Conservation (phyloP, 1,140 invertebrate species). For the Drosophila ercepeae region DNA sequence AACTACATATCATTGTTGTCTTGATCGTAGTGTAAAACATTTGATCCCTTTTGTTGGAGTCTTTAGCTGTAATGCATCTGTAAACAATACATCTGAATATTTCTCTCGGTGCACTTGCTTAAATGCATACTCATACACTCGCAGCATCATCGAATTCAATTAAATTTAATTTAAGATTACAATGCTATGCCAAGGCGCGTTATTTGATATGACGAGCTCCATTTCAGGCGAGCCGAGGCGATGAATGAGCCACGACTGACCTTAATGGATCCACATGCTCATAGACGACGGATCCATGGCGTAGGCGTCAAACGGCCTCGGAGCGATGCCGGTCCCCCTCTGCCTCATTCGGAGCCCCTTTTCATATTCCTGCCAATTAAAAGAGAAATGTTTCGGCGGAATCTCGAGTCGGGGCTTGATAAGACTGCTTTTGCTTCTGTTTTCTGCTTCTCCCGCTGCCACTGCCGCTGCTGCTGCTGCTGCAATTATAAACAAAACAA, state of each 20-base stretch:
- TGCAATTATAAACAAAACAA: conserved; percentile 64
- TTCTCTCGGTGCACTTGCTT: neutral
- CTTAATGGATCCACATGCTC: conserved; percentile 68
- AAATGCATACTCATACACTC: conserved; percentile 19
- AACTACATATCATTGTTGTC: too few species aligned
- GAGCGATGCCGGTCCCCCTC: conserved; percentile 6
- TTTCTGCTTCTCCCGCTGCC: conserved; percentile 53
- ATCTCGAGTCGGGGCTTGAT: conserved; percentile 42
- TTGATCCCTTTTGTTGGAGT: too few species aligned
- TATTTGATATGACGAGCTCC: conserved; percentile 55
- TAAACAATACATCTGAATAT: neutral
- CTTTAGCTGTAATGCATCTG: neutral
- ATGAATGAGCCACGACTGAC: conserved; percentile 68
- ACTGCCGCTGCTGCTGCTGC: conserved; percentile 46
- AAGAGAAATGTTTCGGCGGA: conserved; percentile 36
- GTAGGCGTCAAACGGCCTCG: conserved; percentile 45
- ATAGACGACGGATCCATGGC: conserved; percentile 39
- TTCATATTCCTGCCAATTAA: conserved; percentile 57
- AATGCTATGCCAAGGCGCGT: conserved; percentile 61
- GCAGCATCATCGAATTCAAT: conserved; percentile 79
- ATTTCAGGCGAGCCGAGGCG: conserved; percentile 43
- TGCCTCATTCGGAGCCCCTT: conserved; percentile 10
- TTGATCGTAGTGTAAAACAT: too few species aligned
- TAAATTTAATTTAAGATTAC: conserved; percentile 83
- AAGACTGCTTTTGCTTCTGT: conserved; percentile 36